These are phyloP conservation scores for Catharus fuscescens DNA, from an alignment of 2,113 vertebrate species.

Conservation along the genomic window DNA sequence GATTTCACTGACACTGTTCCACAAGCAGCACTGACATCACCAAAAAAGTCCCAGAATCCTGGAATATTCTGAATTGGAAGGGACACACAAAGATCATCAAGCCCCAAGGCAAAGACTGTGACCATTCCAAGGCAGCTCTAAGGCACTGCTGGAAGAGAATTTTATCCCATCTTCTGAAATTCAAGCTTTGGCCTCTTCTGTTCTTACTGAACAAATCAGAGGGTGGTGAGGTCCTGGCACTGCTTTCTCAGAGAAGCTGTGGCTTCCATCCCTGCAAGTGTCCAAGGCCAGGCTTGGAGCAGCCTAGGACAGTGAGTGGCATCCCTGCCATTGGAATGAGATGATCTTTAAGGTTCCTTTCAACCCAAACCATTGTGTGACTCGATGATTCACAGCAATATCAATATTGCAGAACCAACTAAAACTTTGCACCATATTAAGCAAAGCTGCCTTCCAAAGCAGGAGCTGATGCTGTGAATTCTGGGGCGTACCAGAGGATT, in stretches of 20 bases:
- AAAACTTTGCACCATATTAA: conserved; percentile 10
- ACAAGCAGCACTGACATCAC: neutral
- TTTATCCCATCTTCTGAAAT: neutral
- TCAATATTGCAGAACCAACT: neutral
- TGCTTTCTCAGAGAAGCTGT: neutral
- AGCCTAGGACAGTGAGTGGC: neutral
- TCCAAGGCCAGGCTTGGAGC: neutral
- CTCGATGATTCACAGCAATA: neutral
- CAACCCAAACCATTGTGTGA: neutral
- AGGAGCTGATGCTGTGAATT: conserved; percentile 27
- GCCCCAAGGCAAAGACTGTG: neutral
- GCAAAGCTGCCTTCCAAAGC: conserved; percentile 23
- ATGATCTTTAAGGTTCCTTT: neutral
- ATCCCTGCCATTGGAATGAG: neutral
- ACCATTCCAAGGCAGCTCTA: neutral
- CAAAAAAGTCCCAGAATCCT: neutral
- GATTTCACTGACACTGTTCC: neutral
- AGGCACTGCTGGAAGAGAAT: neutral
- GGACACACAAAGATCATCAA: neutral
- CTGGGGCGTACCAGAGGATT: conserved; percentile 21
- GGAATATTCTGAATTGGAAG: neutral
- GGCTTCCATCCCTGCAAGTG: neutral
- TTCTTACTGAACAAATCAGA: neutral
- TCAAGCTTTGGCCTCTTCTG: neutral
- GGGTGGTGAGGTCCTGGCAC: neutral